Percentiles rank a stretch among this genome's conserved stretches.
phyloP scores from a whole-genome alignment of 1,140 invertebrate genomes.

The Drosophila sp. region DNA sequence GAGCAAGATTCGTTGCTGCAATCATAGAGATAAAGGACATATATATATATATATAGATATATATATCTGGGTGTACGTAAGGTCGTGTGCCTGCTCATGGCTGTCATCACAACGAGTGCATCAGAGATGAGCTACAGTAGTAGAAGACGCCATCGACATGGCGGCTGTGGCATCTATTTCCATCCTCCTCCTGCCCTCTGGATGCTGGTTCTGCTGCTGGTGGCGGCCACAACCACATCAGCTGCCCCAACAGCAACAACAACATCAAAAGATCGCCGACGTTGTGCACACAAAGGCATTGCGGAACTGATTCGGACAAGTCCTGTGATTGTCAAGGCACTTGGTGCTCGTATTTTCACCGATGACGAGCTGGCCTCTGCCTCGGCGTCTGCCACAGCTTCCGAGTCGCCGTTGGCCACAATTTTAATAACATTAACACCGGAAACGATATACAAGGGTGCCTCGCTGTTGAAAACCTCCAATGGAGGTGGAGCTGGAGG shows the following conservation, averaged over 20 bases:
- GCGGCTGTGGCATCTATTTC: conserved; percentile 4
- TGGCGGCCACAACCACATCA: conserved; percentile 12
- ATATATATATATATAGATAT: conserved; percentile 18
- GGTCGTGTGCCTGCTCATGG: conserved; percentile 36
- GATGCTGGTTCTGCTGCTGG: conserved; percentile 30
- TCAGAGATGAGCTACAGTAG: conserved; percentile 29
- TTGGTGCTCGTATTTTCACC: conserved; percentile 72
- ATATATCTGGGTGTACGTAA: neutral
- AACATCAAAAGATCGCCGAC: conserved; percentile 43
- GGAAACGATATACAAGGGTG: conserved; percentile 82
- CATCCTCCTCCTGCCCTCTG: conserved; percentile 16
- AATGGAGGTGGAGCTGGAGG: conserved; percentile 36
- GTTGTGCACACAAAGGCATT: conserved; percentile 76
- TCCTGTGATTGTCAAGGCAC: conserved; percentile 79
- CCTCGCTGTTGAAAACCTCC: conserved; percentile 74
- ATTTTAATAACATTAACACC: conserved; percentile 83
- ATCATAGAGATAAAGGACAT: conserved; percentile 61
- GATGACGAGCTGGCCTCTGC: conserved; percentile 49
- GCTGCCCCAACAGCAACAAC: conserved; percentile 26
- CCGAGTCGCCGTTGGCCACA: conserved; percentile 24
- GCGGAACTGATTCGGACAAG: conserved; percentile 78
- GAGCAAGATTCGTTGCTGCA: conserved; percentile 50
- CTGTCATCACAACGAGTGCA: conserved; percentile 35
- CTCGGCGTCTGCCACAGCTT: conserved; percentile 5
- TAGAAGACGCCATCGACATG: conserved; percentile 35